These are phyloP conservation scores for Psix sp. DNA, from an alignment of 1,140 invertebrate genomes.

Conservation along the genomic window DNA sequence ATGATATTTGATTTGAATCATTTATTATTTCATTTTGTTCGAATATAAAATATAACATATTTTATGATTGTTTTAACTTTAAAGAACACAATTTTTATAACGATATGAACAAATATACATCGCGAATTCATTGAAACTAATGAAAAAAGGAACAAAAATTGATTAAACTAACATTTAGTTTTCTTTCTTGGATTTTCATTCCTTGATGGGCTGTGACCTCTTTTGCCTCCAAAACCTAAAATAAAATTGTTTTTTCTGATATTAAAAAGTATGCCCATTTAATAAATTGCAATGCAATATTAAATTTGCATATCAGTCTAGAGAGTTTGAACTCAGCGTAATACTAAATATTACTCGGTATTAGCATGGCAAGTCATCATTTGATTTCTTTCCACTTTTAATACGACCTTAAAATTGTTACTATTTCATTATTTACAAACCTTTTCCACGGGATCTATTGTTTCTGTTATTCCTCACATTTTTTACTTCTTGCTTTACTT, in stretches of 20 bases:
- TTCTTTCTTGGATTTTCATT: constrained; percentile 10
- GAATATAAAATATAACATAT: too few species aligned
- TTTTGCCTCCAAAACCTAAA: constrained; percentile 5
- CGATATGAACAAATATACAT: constrained; percentile 17
- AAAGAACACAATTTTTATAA: not conserved
- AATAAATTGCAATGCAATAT: not conserved
- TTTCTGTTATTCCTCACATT: constrained; percentile 76
- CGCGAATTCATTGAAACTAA: constrained; percentile 4
- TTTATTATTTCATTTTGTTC: not conserved
- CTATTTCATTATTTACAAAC: constrained; percentile 9
- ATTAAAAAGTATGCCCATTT: not conserved
- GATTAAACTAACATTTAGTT: constrained; percentile 7
- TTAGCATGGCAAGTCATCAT: constrained; percentile 78
- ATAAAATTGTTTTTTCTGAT: constrained; percentile 6
- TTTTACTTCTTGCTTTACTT: constrained; percentile 80
- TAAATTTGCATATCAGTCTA: constrained; percentile 54
- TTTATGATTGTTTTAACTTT: not conserved
- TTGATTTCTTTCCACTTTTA: constrained; percentile 8
- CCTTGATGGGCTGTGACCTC: constrained; percentile 15
- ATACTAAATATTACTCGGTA: constrained; percentile 75
- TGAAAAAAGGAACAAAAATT: constrained; percentile 6
- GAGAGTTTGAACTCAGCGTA: constrained; percentile 74
- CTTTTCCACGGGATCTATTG: constrained; percentile 65
- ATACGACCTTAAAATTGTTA: not conserved
- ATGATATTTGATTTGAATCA: too few species aligned